Percentiles rank a stretch among this genome's conserved stretches.
Evolutionary conservation across 2,113 vertebrate genomes (phyloP).

Genomic region (Protobothrops flavoviridis): DNA sequence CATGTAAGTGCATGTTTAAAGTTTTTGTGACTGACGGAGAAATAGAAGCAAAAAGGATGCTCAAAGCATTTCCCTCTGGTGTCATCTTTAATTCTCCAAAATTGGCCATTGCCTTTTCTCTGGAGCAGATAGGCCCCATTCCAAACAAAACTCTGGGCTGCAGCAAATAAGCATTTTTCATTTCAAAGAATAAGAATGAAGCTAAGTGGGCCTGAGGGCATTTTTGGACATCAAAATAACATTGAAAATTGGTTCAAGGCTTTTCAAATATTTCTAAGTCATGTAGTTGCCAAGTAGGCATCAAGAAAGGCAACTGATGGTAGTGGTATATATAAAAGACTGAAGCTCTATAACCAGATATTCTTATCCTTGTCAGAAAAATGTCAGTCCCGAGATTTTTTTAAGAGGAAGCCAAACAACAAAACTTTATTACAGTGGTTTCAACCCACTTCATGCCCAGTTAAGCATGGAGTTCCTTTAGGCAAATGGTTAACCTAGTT

Average conservation of each 20-base stretch:
- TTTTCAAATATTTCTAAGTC: not conserved
- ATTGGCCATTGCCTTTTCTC: not conserved
- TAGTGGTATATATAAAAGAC: not conserved
- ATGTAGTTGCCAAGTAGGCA: not conserved
- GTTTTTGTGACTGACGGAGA: not conserved
- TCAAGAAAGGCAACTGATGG: not conserved
- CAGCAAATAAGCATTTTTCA: not conserved
- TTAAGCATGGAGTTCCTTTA: not conserved
- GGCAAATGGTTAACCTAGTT: not conserved
- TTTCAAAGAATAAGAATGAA: not conserved
- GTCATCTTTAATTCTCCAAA: not conserved
- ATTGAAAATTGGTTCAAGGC: not conserved
- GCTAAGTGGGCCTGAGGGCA: not conserved
- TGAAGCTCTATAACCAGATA: not conserved
- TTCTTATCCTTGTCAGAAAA: not conserved
- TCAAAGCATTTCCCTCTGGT: not conserved
- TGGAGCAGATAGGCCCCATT: not conserved
- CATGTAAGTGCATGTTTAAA: not conserved
- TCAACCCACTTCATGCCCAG: not conserved
- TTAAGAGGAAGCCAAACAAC: not conserved
- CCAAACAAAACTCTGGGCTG: not conserved
- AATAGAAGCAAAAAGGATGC: not conserved
- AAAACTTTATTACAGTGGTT: not conserved
- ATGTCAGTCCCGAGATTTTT: not conserved
- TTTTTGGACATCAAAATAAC: not conserved